A percentile compares a stretch with the other conserved stretches of the same genome.
These are phyloP conservation scores for Miniopterus natalensis DNA, from an alignment of 2,113 vertebrate species.

Conservation along the genomic window DNA sequence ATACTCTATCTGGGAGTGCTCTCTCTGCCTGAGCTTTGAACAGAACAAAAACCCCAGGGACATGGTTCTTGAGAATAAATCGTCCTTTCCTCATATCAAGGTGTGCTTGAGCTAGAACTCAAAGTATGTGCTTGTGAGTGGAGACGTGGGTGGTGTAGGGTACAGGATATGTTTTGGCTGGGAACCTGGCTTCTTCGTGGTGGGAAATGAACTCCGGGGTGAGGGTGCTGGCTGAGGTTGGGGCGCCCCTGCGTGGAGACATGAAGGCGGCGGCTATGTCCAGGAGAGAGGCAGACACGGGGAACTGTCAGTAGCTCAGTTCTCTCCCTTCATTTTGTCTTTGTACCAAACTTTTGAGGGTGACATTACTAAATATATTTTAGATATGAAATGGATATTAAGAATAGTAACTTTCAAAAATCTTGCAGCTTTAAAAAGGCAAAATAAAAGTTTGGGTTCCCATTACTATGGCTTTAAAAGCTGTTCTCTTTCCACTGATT, in stretches of 20 bases:
- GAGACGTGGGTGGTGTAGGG: neutral
- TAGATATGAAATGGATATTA: neutral
- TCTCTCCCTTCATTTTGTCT: neutral
- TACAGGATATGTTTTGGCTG: neutral
- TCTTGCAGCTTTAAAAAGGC: neutral
- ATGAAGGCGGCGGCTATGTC: no score
- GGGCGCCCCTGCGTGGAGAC: neutral
- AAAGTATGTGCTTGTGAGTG: neutral
- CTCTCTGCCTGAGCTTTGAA: neutral
- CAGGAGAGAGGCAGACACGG: neutral
- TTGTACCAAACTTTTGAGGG: neutral
- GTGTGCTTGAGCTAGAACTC: neutral
- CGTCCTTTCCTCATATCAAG: neutral
- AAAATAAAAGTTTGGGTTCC: neutral
- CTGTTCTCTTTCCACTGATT: neutral
- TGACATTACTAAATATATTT: neutral
- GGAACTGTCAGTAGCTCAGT: neutral
- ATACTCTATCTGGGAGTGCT: neutral
- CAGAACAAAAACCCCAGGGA: neutral
- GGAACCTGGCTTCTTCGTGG: neutral
- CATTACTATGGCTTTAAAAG: neutral
- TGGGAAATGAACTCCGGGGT: neutral
- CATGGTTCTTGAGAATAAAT: neutral
- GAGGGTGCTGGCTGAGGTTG: no score
- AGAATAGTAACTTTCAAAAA: neutral